phyloP scores from a whole-genome alignment of 92 coral and sea anemone species.

The Palythoa grandiflora region DNA sequence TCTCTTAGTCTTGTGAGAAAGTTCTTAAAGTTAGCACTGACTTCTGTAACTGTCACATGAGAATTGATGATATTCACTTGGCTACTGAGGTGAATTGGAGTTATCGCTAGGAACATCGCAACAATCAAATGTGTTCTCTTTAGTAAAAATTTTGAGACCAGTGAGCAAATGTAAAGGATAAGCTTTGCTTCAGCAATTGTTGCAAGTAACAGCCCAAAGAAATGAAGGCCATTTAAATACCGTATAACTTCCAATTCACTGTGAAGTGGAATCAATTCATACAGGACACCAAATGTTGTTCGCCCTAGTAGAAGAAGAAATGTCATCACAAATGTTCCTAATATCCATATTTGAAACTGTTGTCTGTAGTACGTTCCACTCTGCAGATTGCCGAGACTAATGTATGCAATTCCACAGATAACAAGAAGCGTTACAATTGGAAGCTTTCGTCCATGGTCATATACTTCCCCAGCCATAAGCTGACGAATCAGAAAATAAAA shows the following conservation, averaged over 20 bases:
- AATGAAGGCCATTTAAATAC: constrained; percentile 75
- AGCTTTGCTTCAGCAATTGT: constrained; percentile 54
- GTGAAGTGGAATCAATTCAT: constrained; percentile 77
- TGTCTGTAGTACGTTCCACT: constrained; percentile 20
- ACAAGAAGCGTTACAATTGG: constrained; percentile 68
- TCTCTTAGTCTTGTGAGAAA: constrained; percentile 43
- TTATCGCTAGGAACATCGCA: constrained; percentile 41
- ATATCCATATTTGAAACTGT: background rate
- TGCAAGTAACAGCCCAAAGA: constrained; percentile 68
- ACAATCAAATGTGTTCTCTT: constrained; percentile 33
- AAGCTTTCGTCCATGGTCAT: constrained; percentile 65
- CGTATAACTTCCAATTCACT: constrained; percentile 73
- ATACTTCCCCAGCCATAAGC: constrained; percentile 70
- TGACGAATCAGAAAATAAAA: constrained; percentile 56
- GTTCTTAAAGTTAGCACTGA: constrained; percentile 20
- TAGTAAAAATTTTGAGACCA: constrained; percentile 34
- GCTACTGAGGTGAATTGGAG: constrained; percentile 65
- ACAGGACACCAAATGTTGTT: constrained; percentile 58
- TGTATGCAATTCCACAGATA: constrained; percentile 55
- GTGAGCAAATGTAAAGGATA: constrained; percentile 51
- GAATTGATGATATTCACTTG: constrained; percentile 46
- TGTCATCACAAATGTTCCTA: too few relatives aligned
- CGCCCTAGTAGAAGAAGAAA: too few relatives aligned
- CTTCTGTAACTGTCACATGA: constrained; percentile 66
- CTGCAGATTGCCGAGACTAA: constrained; percentile 46